Evolutionary conservation across 2,797 vertebrate genomes (phyloP).

Genomic region (Sebastes hubbsi): DNA sequence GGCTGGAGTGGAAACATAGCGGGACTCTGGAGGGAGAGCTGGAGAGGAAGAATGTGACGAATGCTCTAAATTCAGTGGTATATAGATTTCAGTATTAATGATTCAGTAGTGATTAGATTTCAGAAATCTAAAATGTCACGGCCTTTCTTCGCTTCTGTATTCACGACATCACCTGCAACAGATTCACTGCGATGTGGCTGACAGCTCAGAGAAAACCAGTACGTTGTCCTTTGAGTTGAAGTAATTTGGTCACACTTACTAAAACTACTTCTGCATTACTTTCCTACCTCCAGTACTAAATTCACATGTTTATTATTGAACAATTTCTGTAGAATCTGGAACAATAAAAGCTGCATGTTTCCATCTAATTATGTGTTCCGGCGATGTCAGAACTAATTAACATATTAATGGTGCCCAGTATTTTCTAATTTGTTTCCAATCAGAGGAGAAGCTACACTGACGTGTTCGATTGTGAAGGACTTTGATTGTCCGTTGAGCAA

Average conservation of each 20-base stretch:
- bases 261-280: neutral
- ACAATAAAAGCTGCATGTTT: neutral
- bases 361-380: neutral
- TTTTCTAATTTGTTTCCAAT: neutral
- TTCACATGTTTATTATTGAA: neutral
- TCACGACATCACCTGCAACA: neutral
- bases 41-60: neutral
- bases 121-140: neutral
- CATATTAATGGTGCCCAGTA: neutral
- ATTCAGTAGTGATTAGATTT: neutral
- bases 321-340: neutral
- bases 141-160: neutral
- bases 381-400: neutral
- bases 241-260: neutral
- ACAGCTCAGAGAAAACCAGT: neutral
- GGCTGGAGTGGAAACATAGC: neutral
- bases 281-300: neutral
- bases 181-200: neutral
- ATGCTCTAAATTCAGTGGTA: neutral
- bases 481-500: slow-evolving; percentile 32
- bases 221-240: neutral
- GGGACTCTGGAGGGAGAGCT: neutral
- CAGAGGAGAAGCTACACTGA: neutral
- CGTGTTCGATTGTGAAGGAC: neutral
- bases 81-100: neutral